Evolutionary conservation across 1,140 invertebrate genomes (phyloP).

Genomic region (Drosophila insularis): DNA sequence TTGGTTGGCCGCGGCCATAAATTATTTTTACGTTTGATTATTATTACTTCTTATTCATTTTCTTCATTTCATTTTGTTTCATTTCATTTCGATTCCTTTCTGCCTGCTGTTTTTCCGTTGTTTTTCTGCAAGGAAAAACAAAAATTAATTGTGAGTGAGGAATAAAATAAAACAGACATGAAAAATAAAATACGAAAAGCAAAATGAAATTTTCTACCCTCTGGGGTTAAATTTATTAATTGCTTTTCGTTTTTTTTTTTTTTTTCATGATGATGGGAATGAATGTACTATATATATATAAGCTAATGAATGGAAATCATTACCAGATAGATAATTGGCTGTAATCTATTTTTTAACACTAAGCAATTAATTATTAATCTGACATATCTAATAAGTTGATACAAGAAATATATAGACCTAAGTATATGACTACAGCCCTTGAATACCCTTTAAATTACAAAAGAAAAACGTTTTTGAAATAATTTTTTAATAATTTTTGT

Average conservation of each 20-base stretch:
- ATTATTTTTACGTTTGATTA: slow-evolving; percentile 79
- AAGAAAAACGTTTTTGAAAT: too few species aligned
- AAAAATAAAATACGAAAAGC: slow-evolving; percentile 34
- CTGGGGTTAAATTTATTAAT: slow-evolving; percentile 55
- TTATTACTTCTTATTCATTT: slow-evolving; percentile 71
- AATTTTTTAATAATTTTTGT: too few species aligned
- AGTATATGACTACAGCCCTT: background rate
- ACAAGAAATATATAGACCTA: background rate
- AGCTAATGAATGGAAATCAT: background rate
- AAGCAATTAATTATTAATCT: background rate
- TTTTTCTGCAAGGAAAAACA: slow-evolving; percentile 35
- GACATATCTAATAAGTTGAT: background rate
- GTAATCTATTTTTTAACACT: background rate
- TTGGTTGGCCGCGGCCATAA: slow-evolving; percentile 61
- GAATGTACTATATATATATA: too few species aligned
- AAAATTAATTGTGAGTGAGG: slow-evolving; percentile 66
- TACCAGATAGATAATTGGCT: background rate
- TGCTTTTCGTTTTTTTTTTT: slow-evolving; percentile 23
- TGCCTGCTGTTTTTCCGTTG: slow-evolving; percentile 46
- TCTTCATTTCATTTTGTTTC: slow-evolving; percentile 34
- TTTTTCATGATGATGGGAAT: too few species aligned
- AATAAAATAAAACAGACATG: slow-evolving; percentile 73
- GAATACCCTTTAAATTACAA: too few species aligned
- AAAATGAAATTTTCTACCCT: slow-evolving; percentile 25
- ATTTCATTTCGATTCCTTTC: slow-evolving; percentile 16